Conservation (phyloP, 1,140 invertebrate species). For the Hyposmocoma kahamanoa region DNA sequence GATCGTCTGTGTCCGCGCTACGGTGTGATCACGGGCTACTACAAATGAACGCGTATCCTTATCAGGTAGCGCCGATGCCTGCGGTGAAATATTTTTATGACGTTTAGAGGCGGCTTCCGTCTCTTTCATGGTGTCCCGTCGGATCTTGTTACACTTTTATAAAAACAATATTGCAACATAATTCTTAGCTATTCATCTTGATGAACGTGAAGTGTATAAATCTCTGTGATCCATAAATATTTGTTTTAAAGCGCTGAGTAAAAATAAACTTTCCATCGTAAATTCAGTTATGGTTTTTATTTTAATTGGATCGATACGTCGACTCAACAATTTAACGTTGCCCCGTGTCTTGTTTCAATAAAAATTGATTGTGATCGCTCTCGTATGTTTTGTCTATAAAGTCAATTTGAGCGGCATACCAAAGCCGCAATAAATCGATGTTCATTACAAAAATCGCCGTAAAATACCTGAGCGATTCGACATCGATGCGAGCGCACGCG, state of each 20-base stretch:
- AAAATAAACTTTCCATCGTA: constrained; percentile 18
- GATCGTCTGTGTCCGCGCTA: constrained; percentile 10
- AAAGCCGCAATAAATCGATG: constrained; percentile 57
- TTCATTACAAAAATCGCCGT: constrained; percentile 66
- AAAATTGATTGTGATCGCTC: constrained; percentile 49
- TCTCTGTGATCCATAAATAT: constrained; percentile 29
- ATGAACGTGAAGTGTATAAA: constrained; percentile 13
- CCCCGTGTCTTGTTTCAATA: constrained; percentile 42
- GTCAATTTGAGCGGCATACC: constrained; percentile 52
- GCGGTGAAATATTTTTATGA: constrained; percentile 68
- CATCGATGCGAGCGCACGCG: constrained; percentile 25
- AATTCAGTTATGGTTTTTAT: constrained; percentile 39
- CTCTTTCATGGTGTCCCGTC: constrained; percentile 41
- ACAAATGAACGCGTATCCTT: constrained; percentile 63
- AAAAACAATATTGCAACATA: constrained; percentile 39
- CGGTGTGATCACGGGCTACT: constrained; percentile 43
- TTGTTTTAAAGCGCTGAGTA: constrained; percentile 33
- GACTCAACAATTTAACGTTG: constrained; percentile 12
- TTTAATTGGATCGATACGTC: constrained; percentile 29
- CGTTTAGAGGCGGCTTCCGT: constrained; percentile 57
- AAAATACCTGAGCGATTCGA: constrained; percentile 56
- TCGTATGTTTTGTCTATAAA: constrained; percentile 52
- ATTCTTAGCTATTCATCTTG: constrained; percentile 15
- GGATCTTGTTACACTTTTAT: constrained; percentile 57
- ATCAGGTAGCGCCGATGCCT: constrained; percentile 41